Evolutionary conservation across 2,888 invertebrate genomes (phyloP).

Genomic region (Scaptomyza cyrtandrae): DNA sequence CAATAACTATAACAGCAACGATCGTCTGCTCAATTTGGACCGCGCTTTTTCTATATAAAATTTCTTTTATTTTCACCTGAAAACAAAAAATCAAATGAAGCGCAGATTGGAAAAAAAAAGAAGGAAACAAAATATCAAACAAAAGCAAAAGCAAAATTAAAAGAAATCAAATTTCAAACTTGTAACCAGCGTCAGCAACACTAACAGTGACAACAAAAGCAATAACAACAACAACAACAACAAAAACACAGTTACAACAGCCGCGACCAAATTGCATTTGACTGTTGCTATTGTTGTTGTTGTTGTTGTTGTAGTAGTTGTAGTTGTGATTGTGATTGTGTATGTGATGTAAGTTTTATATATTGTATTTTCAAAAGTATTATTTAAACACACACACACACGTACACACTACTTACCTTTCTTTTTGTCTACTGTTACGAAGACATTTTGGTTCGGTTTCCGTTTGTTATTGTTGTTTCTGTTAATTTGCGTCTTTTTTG

Average conservation of each 20-base stretch:
- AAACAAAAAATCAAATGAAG: slow-evolving; percentile 21
- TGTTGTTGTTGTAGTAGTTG: slow-evolving; percentile 3
- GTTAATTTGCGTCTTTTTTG: slow-evolving; percentile 24
- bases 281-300: slow-evolving; percentile 4
- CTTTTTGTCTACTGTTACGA: slow-evolving; percentile 12
- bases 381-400: slow-evolving; percentile 28
- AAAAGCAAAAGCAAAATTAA: slow-evolving; percentile 72
- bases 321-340: slow-evolving; percentile 15
- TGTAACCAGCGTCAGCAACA: slow-evolving; percentile 46
- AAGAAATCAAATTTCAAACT: slow-evolving; percentile 75
- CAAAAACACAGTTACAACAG: slow-evolving; percentile 29
- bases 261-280: slow-evolving; percentile 46
- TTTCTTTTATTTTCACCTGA: slow-evolving; percentile 65
- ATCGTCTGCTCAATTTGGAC: slow-evolving; percentile 55
- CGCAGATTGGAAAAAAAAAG: slow-evolving; percentile 28
- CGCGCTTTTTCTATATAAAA: slow-evolving; percentile 56
- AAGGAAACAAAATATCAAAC: slow-evolving; percentile 53
- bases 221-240: slow-evolving; percentile 22
- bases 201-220: slow-evolving; percentile 16
- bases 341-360: slow-evolving; percentile 71
- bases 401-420: slow-evolving; percentile 2
- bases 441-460: slow-evolving; percentile 5
- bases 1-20: slow-evolving; percentile 21
- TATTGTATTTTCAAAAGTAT: slow-evolving; percentile 34
- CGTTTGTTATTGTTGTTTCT: slow-evolving; percentile 23